Evolutionary conservation across 1,140 invertebrate genomes (phyloP), one percentile per base, ranked within the genome.

Genomic region (Lepidotrigona ventralis): DNA sequence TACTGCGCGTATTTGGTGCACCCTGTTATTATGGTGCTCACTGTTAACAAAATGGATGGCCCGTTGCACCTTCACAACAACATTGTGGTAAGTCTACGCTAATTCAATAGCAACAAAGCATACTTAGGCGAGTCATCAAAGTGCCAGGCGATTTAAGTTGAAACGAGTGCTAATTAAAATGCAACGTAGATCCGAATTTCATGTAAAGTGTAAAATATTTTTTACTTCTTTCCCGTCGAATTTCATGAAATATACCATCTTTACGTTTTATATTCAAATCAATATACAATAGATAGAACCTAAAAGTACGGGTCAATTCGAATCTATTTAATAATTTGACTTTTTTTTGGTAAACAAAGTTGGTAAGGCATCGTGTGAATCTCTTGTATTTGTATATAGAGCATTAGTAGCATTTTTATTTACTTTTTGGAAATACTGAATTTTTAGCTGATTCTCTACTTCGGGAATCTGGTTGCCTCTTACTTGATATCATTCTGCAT

Each of bases 1-100:
- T 99, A 98, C 93, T 97, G 97, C 91, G 97, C 98, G 15, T 99
- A 99, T 92, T 95, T 99, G 46, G 95, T 99, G 21, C 98, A 99
- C 94, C 97, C 97, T 15, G 96, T 97, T 81, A 95, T 98, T 81
- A 97, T 98, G 97, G 96, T 96, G 93, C 95, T 97, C 66, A 97
- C 96, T 23, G 95, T 96, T 63, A 97, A 96, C 89, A 95, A 96
- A 66, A 95, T 97, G 94, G 97, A 97, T 86, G 97, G 97, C 84
- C 96, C 97, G 5, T 92, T 97, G 23, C 97, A 97, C 91, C 91
- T 98, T 26, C 96, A 97, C 91, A 96, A 97, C 88, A 94, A 95
- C 15, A 94, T 97, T 74, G 96, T 97, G 89, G 96, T 97, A 93
- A 95, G 85, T 63, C 5, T 63, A 8, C 21, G 26, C 19, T 54